Evolutionary conservation across 1,140 invertebrate species (phyloP), one percentile per base, ranked within the genome.

Genomic region (Ridgeia piscesae): DNA sequence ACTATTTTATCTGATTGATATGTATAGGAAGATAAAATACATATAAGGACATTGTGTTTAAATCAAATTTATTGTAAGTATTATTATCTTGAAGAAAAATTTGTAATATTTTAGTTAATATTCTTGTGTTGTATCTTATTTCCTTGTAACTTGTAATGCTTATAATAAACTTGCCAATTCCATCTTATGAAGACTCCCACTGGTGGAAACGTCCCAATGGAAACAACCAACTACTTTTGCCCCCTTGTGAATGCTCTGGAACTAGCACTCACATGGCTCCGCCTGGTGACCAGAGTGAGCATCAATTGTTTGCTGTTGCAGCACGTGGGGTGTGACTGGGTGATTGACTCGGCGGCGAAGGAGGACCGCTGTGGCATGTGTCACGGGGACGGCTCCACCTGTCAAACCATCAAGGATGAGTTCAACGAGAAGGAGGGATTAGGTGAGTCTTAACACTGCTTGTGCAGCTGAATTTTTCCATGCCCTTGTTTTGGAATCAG

Each of bases 301-400:
- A 35, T 42, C 48, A n/a, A n/a, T 17, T 90, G 17, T 4, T 21
- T 21, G 11, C 14, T 77, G 34, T 91, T 91, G 50, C 93, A 96
- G 95, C 94, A 94, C 93, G 98, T 98, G 89, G 98, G 98, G 34
- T 99, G 98, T 96, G 98, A 98, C 96, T 98, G 98, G 98, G 96
- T 97, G n/a, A 97, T 98, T 77, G 97, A 98, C 94, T 98, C 98
- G 0, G 97, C 97, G 88, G 97, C 97, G 14, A 97, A 97, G 94
- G 98, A 98, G 95, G 98, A 99, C 95, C 97, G 97, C 92, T 99
- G 98, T 95, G 98, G 98, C 88, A 96, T 98, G 33, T 99, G 98
- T 95, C 97, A 98, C 94, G 98, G 98, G 42, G 97, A 98, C 95
- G 98, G 98, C 17, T 97, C 97, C 21, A 97, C 97, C 89, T 98